Evolutionary conservation across 2,797 vertebrate genomes (phyloP), one percentile per base, ranked within the genome.

Genomic region (Myioborus melanocephalus): DNA sequence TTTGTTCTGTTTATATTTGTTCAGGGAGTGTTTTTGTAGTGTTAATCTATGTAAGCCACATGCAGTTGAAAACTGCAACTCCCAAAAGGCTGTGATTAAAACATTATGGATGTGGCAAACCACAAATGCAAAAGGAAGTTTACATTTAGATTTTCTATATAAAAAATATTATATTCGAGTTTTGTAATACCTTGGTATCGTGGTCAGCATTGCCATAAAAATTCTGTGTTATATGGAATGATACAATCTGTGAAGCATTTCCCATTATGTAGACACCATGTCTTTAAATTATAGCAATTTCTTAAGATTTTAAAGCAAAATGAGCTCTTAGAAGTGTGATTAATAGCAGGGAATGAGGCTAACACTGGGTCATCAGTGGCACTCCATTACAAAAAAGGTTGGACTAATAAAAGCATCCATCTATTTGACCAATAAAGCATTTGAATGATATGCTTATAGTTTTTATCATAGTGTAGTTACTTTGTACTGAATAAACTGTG

Each of bases 271-370:
- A 97, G 98, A 96, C 96, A 97, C 97, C 95, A 84, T 97, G 97
- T 98, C 97, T 98, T 98, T 98, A 98, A 98, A 98, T 98, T 98
- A 98, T 97, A 97, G 98, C 98, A 97, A 97, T 98, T 98, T 98
- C 97, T 98, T 98, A 98, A 98, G 98, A 98, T 98, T 98, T 98
- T 98, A 98, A 98, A 98, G 97, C 97, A 98, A 98, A 98, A 98
- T 97, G 97, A 98, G 98, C 98, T 98, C 97, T 98, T 98, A 96
- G 97, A 97, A 97, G 94, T 97, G 95, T 98, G 98, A 98, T 98
- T 98, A 98, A 98, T 98, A 98, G 97, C 97, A 96, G 95, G 89
- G 97, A 98, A 97, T 95, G 97, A 98, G 96, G 97, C 97, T 97
- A 98, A 97, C 96, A 97, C 97, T 93, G 97, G 98, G 98, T 98